Evolutionary conservation across 2,113 vertebrate genomes (phyloP).

Genomic region (Ciconia maguari): DNA sequence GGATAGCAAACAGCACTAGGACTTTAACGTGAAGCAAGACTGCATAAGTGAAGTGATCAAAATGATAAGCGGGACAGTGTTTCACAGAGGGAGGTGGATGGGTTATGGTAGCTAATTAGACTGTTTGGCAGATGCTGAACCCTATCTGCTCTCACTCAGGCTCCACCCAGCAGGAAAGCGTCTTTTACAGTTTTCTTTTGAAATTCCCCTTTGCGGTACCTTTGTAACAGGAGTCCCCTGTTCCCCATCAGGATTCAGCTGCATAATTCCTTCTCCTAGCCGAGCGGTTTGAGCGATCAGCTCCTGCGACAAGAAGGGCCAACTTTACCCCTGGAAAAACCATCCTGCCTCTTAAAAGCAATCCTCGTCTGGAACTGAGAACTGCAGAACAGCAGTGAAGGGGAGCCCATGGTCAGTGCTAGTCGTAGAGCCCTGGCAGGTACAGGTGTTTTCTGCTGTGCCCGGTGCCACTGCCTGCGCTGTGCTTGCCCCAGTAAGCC

Average conservation of each 20-base stretch:
- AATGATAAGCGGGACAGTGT: neutral
- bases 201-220: neutral
- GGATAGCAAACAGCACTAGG: neutral
- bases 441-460: neutral
- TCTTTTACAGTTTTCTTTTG: neutral
- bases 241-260: neutral
- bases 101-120: neutral
- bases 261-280: neutral
- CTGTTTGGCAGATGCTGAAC: neutral
- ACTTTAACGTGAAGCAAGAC: constrained; percentile 11
- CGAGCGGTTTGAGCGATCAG: neutral
- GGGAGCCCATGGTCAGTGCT: neutral
- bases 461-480: rapidly evolving
- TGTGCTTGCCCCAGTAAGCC: neutral
- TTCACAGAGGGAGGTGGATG: neutral
- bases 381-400: neutral
- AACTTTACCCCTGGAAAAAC: neutral
- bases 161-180: neutral
- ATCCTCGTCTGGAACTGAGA: neutral
- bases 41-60: neutral
- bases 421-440: neutral
- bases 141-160: neutral
- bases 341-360: neutral
- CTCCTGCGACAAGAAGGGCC: constrained; percentile 1
- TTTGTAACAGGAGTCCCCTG: neutral